Conservation (phyloP, 2,797 vertebrate genomes). For the Hoplostethus atlanticus region DNA sequence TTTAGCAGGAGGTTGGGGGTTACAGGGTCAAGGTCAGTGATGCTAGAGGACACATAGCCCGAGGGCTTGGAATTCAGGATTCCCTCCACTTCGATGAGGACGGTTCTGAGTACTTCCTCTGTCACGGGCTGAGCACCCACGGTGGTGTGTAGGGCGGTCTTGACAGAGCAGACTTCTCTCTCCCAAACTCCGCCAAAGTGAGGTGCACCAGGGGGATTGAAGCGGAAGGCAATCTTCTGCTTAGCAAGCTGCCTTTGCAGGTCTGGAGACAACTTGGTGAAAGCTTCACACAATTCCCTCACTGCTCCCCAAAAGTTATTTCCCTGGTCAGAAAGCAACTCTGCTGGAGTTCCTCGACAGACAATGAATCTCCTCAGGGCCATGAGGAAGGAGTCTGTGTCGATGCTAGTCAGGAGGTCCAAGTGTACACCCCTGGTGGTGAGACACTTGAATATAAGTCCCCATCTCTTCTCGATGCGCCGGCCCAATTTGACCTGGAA, state of each 20-base stretch:
- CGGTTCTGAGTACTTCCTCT: too few species aligned
- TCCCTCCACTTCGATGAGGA: too few species aligned
- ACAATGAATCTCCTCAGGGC: slow-evolving; percentile 7
- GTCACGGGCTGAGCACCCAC: too few species aligned
- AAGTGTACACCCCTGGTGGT: background rate
- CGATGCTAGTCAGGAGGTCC: background rate
- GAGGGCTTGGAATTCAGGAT: too few species aligned
- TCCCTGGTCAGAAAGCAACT: background rate
- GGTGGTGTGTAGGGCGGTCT: too few species aligned
- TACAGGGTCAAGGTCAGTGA: too few species aligned
- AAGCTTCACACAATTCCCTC: slow-evolving; percentile 8
- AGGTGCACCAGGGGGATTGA: slow-evolving; percentile 6
- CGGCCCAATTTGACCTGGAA: slow-evolving; percentile 5
- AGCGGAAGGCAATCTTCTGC: background rate
- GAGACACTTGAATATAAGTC: slow-evolving; percentile 22
- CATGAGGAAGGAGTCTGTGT: slow-evolving; percentile 24
- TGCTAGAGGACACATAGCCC: too few species aligned
- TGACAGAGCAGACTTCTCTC: too few species aligned
- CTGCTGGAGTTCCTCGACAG: background rate
- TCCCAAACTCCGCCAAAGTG: slow-evolving; percentile 12
- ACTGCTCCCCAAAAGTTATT: slow-evolving; percentile 13
- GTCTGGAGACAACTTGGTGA: background rate
- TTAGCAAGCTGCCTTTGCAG: background rate
- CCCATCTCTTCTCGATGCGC: slow-evolving; percentile 17
- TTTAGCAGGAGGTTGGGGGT: too few species aligned